Conservation (phyloP, 2,113 vertebrate genomes). For the Hemiscyllium ocellatum region DNA sequence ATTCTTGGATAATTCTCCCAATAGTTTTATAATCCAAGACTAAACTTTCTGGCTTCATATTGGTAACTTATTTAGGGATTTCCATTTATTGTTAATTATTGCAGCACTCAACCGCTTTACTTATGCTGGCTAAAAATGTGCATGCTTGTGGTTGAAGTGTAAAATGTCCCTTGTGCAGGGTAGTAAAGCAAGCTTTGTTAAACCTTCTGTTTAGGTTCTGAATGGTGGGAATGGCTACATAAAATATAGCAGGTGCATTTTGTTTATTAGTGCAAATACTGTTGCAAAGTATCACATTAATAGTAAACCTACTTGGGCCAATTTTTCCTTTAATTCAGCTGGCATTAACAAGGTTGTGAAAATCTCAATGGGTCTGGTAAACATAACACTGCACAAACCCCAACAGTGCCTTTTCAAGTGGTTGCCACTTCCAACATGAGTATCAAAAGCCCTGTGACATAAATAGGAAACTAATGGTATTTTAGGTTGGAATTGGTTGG, state of each 20-base stretch:
- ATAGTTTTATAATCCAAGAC: neutral
- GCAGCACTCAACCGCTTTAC: neutral
- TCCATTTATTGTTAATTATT: slow-evolving; percentile 2
- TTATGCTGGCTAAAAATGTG: neutral
- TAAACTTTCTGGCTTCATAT: slow-evolving; percentile 8
- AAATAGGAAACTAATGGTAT: neutral
- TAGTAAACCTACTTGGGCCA: neutral
- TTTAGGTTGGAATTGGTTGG: neutral
- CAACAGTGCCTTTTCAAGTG: neutral
- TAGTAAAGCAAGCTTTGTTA: slow-evolving; percentile 6
- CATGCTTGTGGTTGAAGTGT: neutral
- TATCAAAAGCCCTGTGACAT: neutral
- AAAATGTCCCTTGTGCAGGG: neutral
- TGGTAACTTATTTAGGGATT: neutral
- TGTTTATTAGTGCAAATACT: neutral
- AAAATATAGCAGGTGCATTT: neutral
- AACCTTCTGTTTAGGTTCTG: neutral
- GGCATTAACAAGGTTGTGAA: neutral
- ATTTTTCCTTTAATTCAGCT: neutral
- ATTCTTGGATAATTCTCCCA: slow-evolving; percentile 18
- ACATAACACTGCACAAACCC: neutral
- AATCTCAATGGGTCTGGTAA: neutral
- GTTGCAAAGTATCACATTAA: neutral
- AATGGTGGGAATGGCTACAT: neutral
- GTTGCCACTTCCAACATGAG: neutral